phyloP scores from a whole-genome alignment of 2,797 vertebrate genomes.

The Pangasius djambal region DNA sequence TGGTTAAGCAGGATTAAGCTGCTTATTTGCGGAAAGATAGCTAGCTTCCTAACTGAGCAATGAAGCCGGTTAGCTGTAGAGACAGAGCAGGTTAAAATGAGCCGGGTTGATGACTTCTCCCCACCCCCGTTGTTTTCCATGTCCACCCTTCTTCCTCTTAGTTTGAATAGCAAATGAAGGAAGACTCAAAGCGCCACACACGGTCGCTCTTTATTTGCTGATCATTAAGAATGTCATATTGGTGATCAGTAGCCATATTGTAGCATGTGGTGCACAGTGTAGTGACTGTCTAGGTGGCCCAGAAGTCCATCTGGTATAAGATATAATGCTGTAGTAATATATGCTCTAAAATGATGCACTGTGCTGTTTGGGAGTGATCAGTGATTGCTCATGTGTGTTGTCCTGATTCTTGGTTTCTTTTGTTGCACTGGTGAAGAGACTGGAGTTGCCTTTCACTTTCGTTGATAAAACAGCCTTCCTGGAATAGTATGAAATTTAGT shows the following conservation, averaged over 20 bases:
- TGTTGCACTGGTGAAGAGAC: neutral
- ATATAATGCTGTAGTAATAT: too few relatives aligned
- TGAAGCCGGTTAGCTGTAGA: too few relatives aligned
- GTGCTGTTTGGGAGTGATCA: neutral
- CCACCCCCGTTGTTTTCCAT: conserved; percentile 54
- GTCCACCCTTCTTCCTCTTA: conserved; percentile 58
- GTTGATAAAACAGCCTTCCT: neutral
- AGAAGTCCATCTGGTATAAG: neutral
- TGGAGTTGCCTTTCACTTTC: conserved; percentile 12
- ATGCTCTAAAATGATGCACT: neutral
- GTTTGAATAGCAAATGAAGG: conserved; percentile 45
- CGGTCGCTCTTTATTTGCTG: too few relatives aligned
- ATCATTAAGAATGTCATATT: conserved; percentile 1
- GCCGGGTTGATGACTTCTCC: conserved; percentile 46
- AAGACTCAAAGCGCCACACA: conserved; percentile 5
- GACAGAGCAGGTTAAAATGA: conserved; percentile 37
- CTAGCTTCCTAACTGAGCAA: neutral
- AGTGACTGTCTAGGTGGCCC: neutral
- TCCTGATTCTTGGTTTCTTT: neutral
- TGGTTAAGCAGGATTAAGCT: conserved; percentile 66
- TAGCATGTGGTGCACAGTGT: neutral
- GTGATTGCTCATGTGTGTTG: neutral
- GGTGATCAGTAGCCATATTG: conserved; percentile 20
- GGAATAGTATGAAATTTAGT: neutral
- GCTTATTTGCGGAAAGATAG: neutral